phyloP scores from a whole-genome alignment of 2,888 invertebrate genomes.

The Drosophila fungiperda region DNA sequence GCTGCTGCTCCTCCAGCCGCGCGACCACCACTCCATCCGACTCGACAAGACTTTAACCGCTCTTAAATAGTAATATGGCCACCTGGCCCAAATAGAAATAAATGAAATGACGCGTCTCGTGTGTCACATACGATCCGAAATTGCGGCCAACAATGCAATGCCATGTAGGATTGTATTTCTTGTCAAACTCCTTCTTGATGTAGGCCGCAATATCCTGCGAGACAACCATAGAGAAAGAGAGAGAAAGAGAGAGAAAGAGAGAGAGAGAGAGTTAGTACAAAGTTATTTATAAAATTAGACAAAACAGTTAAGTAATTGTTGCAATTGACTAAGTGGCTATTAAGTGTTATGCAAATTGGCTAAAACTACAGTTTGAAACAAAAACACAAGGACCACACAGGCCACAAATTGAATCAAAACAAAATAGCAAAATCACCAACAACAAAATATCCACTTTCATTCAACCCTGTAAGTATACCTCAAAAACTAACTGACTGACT shows the following conservation, averaged over 20 bases:
- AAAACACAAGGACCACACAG: conserved; percentile 1
- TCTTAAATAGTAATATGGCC: conserved; percentile 99
- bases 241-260: conserved; percentile 21
- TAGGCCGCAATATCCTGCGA: conserved; percentile 97
- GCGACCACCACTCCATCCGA: conserved; percentile 77
- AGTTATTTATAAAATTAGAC: too few species aligned
- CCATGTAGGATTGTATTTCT: conserved; percentile 99
- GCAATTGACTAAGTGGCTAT: conserved; percentile 51
- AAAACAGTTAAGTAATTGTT: conserved; percentile 8
- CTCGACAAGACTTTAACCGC: conserved; percentile 90
- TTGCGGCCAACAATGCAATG: conserved; percentile 99
- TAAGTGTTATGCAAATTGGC: conserved; percentile 63
- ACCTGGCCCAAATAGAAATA: conserved; percentile 99
- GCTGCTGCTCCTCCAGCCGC: conserved; percentile 62
- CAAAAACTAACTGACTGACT: conserved; percentile 35
- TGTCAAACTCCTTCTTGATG: conserved; percentile 99
- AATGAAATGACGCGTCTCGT: conserved; percentile 99
- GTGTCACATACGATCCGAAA: conserved; percentile 99
- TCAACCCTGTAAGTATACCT: conserved; percentile 53
- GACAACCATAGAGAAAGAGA: conserved; percentile 17
- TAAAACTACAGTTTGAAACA: conserved; percentile 53
- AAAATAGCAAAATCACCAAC: not conserved
- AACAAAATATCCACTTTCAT: not conserved
- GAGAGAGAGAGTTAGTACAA: not conserved
- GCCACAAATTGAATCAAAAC: conserved; percentile 17